phyloP scores from a whole-genome alignment of 2,113 vertebrate species.

The Geothlypis trichas region DNA sequence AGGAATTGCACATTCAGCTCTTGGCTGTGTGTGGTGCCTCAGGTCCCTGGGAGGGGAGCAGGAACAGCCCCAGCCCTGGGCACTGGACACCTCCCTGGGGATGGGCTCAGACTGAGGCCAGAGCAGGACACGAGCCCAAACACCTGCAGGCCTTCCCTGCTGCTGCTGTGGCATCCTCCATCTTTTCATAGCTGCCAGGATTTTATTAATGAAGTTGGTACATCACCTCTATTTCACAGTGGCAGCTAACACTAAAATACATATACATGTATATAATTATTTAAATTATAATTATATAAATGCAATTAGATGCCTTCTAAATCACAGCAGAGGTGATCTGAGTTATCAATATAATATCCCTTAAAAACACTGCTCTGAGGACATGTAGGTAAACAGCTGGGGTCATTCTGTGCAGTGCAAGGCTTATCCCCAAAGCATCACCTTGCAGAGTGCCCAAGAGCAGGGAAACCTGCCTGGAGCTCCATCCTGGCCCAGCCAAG shows the following conservation, averaged over 20 bases:
- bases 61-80: background rate
- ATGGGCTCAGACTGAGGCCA: background rate
- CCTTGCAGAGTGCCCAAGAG: background rate
- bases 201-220: background rate
- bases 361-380: background rate
- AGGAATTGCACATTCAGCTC: background rate
- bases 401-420: background rate
- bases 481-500: background rate
- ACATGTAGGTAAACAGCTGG: background rate
- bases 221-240: background rate
- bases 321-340: background rate
- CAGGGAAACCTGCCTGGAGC: background rate
- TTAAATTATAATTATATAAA: background rate
- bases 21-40: background rate
- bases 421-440: background rate
- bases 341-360: background rate
- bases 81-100: background rate
- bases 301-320: background rate
- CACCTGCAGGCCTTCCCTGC: background rate
- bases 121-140: background rate
- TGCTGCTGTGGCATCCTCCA: background rate
- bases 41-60: fast-evolving
- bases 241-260: background rate
- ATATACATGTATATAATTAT: background rate
- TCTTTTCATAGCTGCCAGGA: background rate